Evolutionary conservation across 2,888 invertebrate genomes (phyloP).

Genomic region (Eristalis arbustorum): DNA sequence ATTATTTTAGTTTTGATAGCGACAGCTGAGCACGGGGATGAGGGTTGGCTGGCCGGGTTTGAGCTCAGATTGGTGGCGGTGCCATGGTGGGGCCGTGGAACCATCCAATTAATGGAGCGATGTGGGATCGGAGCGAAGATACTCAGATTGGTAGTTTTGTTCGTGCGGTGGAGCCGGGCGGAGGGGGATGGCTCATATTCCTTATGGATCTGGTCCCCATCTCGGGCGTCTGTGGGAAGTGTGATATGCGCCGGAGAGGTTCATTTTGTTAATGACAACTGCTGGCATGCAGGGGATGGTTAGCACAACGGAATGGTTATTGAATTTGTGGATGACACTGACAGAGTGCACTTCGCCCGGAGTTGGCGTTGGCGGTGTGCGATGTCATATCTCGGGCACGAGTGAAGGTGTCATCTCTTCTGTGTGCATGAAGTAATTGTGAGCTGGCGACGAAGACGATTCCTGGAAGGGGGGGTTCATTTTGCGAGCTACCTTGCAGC

Average conservation of each 20-base stretch:
- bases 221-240: not conserved
- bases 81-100: not conserved
- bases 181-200: not conserved
- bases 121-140: slow-evolving; percentile 10
- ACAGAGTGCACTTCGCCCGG: not conserved
- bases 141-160: slow-evolving; percentile 1
- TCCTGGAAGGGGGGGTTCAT: not conserved
- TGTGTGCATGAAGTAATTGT: not conserved
- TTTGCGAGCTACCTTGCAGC: not conserved
- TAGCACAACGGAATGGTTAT: not conserved
- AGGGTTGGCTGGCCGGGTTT: not conserved
- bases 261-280: slow-evolving; percentile 7
- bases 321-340: not conserved
- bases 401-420: not conserved
- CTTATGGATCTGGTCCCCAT: not conserved
- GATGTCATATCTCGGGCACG: not conserved
- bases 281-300: not conserved
- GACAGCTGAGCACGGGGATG: not conserved
- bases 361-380: not conserved
- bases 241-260: not conserved
- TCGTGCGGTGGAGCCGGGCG: not conserved
- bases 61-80: not conserved
- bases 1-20: slow-evolving; percentile 34
- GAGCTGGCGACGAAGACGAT: not conserved
- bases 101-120: slow-evolving; percentile 9